phyloP scores from a whole-genome alignment of 2,888 invertebrate genomes.

The Caradrina clavipalpis region DNA sequence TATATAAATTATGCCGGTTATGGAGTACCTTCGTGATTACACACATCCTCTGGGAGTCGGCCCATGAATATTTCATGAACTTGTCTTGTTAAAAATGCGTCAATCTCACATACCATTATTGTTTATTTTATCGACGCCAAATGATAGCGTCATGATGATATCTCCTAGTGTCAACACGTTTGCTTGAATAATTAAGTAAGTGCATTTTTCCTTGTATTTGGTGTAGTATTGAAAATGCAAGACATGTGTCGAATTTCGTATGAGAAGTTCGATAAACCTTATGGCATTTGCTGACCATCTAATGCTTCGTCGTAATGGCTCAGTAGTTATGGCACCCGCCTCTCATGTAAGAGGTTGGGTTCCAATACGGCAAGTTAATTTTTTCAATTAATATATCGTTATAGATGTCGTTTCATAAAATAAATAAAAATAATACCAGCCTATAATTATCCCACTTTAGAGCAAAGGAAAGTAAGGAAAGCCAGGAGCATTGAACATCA shows the following conservation, averaged over 20 bases:
- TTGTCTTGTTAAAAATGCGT: constrained; percentile 87
- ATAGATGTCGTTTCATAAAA: too few relatives aligned
- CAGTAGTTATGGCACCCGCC: too few relatives aligned
- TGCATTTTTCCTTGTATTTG: constrained; percentile 52
- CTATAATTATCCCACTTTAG: too few relatives aligned
- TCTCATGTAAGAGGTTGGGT: too few relatives aligned
- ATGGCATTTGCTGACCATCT: background rate
- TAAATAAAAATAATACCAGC: too few relatives aligned
- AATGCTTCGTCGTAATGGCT: too few relatives aligned
- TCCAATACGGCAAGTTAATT: too few relatives aligned
- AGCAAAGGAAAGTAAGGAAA: too few relatives aligned
- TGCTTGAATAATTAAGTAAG: constrained; percentile 59
- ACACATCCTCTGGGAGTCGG: constrained; percentile 76
- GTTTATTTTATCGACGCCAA: constrained; percentile 82
- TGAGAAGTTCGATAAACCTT: constrained; percentile 21
- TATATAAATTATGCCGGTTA: constrained; percentile 72
- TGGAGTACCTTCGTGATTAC: constrained; percentile 80
- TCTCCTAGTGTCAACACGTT: constrained; percentile 59
- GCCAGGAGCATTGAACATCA: too few relatives aligned
- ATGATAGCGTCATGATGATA: constrained; percentile 65
- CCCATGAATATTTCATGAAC: constrained; percentile 85
- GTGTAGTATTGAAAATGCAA: constrained; percentile 27
- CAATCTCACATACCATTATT: constrained; percentile 78
- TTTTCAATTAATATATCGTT: too few relatives aligned
- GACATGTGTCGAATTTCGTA: constrained; percentile 38